Conservation (phyloP, 2,797 vertebrate species). For the Geotria australis region DNA sequence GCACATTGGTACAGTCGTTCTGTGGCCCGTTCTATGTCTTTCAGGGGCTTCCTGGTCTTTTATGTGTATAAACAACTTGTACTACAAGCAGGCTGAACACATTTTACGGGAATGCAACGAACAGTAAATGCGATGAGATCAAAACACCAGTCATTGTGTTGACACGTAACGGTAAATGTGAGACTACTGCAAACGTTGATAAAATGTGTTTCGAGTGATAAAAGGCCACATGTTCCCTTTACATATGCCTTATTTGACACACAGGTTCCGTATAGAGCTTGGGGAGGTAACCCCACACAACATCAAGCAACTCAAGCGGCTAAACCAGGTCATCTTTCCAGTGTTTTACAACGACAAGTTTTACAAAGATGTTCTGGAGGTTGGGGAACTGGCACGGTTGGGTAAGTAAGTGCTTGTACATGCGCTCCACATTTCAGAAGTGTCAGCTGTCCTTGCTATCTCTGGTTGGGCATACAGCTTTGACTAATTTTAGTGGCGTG, state of each 20-base stretch:
- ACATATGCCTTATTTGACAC: conserved; percentile 48
- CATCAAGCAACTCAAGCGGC: conserved; percentile 93
- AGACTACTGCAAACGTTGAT: background rate
- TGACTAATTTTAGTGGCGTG: background rate
- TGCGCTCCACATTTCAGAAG: no score
- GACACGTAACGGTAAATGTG: background rate
- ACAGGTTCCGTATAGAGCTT: conserved; percentile 99
- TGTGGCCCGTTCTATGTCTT: no score
- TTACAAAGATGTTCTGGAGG: conserved; percentile 98
- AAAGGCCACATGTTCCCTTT: background rate
- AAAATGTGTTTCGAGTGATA: background rate
- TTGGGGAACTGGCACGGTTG: conserved; percentile 94
- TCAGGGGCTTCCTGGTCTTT: no score
- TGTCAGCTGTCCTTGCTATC: background rate
- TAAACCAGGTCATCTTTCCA: conserved; percentile 98
- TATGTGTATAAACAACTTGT: no score
- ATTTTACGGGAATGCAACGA: no score
- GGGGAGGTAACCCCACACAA: conserved; percentile 99
- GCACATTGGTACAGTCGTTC: no score
- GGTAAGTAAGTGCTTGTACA: conserved; percentile 31
- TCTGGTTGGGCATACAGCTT: background rate
- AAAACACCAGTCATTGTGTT: background rate
- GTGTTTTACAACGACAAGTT: conserved; percentile 99
- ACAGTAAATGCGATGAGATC: no score
- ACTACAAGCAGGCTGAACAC: no score